Evolutionary conservation across 2,113 vertebrate species (phyloP), one percentile per base, ranked within the genome.

Genomic region (Heterocephalus glaber): DNA sequence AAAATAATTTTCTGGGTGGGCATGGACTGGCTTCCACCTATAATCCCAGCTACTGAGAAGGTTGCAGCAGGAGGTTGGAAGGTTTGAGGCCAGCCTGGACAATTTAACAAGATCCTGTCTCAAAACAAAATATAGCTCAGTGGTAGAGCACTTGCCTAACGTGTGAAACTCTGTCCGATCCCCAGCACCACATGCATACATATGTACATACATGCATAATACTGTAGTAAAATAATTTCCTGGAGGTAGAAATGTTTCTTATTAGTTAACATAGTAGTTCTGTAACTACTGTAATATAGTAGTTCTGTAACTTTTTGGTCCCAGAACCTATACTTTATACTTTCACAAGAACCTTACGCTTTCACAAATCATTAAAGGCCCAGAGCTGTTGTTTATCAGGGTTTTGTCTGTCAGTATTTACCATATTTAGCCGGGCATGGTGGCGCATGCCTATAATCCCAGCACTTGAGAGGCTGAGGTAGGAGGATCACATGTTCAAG

Each of bases 141-240:
- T 30, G 26, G 26, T 30, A 47, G 44, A 76, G 13, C 28, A 33
- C 72, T 49, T 76, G 44, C 44, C 44, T 47, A 49, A 76, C 44
- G 20, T 52, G 30, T 33, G 49, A 52, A 54, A 54, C 49, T 74
- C 44, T 17, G 30, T 79, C 35, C 8, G 8, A 9, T 79, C 30
- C 30, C 16, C 30, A 54, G 30, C 17, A 79, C 47, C 9, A 35
- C 76, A 22, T 19, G 16, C 47, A 35, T 79, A 9, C 14, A 52
- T 8, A 52, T 28, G 76, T 54, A 79, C 28, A 33, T 54, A 19
- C 28, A 19, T 30, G 33, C 44, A 35, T 92, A 74, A 85, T 44
- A 93, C 58, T 90, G 65, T 83, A 95, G 77, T 77, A 35, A 92
- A 63, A 84, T 83, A 35, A 94, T 44, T 94, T 83, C 14, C 14